Conservation (phyloP, 2,888 invertebrate genomes). For the Barypeithes pellucidus region DNA sequence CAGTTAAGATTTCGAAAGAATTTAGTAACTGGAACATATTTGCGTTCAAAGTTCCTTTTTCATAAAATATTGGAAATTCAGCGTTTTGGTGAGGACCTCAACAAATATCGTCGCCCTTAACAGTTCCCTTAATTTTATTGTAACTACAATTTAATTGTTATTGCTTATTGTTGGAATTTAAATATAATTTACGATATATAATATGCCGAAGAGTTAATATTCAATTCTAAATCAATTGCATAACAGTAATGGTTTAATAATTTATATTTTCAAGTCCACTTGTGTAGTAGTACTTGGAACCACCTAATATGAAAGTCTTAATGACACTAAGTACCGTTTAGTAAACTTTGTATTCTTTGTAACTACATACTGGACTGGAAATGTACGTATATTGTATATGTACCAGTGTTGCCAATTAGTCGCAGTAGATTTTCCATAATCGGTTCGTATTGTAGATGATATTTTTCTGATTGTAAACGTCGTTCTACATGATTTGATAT, state of each 20-base stretch:
- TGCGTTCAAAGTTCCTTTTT: too few relatives aligned
- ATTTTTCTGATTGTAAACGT: too few relatives aligned
- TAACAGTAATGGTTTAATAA: slow-evolving; percentile 31
- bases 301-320: slow-evolving; percentile 28
- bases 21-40: too few relatives aligned
- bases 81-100: too few relatives aligned
- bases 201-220: neutral
- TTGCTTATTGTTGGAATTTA: neutral
- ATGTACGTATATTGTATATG: neutral
- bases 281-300: neutral
- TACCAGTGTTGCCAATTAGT: neutral
- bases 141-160: too few relatives aligned
- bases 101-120: too few relatives aligned
- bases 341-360: slow-evolving; percentile 10
- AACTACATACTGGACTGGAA: neutral
- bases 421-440: too few relatives aligned
- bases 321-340: slow-evolving; percentile 28
- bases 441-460: too few relatives aligned
- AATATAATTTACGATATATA: neutral
- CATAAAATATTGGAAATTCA: too few relatives aligned
- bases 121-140: too few relatives aligned
- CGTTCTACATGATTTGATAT: too few relatives aligned
- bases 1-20: too few relatives aligned
- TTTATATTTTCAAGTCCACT: slow-evolving; percentile 16
- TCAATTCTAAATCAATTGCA: slow-evolving; percentile 13